phyloP scores from a whole-genome alignment of 2,113 vertebrate species.

The Cardinalis cardinalis region DNA sequence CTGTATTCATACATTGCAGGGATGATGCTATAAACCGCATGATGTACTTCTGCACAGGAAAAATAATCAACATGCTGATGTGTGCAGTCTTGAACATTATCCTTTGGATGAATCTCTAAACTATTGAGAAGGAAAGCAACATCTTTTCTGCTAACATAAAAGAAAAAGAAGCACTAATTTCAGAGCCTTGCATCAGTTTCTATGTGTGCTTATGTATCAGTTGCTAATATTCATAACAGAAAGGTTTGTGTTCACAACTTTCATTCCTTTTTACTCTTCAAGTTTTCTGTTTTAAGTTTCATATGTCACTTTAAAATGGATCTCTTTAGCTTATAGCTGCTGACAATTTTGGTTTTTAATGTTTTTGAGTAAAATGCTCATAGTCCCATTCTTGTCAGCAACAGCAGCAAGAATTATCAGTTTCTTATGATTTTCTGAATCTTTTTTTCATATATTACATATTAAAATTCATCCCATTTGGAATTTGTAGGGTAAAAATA shows the following conservation, averaged over 20 bases:
- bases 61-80: not conserved
- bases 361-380: not conserved
- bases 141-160: not conserved
- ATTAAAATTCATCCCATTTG: conserved; percentile 52
- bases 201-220: not conserved
- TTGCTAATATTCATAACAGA: not conserved
- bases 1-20: not conserved
- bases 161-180: not conserved
- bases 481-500: conserved; percentile 26
- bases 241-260: not conserved
- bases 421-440: not conserved
- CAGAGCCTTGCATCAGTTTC: not conserved
- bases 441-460: not conserved
- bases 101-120: not conserved
- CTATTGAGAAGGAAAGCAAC: not conserved
- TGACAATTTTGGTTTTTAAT: conserved; percentile 5
- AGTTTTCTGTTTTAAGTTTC: not conserved
- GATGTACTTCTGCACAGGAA: not conserved
- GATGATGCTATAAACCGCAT: not conserved
- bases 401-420: not conserved
- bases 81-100: not conserved
- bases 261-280: not conserved
- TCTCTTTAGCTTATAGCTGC: not conserved
- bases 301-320: not conserved
- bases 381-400: not conserved